phyloP scores from a whole-genome alignment of 2,797 vertebrate genomes.

The Neomorphus geoffroyi region DNA sequence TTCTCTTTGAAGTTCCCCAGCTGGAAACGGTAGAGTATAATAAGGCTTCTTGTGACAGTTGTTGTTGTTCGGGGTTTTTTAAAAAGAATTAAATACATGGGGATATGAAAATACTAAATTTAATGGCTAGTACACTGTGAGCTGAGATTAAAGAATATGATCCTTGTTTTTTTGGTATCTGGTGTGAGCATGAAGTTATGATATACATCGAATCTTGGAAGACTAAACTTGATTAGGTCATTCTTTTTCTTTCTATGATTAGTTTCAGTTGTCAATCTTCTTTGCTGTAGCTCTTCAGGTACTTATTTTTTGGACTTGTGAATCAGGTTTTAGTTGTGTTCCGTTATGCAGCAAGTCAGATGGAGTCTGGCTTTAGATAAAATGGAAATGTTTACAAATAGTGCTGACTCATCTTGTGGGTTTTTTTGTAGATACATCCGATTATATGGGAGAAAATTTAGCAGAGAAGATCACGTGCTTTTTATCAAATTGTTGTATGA shows the following conservation, averaged over 20 bases:
- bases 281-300: not conserved
- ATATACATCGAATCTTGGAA: not conserved
- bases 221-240: not conserved
- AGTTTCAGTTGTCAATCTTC: not conserved
- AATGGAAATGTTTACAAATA: not conserved
- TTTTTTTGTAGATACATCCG: constrained; percentile 88
- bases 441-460: constrained; percentile 96
- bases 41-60: not conserved
- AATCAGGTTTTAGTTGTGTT: not conserved
- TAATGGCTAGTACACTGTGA: not conserved
- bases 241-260: not conserved
- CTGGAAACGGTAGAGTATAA: not conserved
- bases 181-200: not conserved
- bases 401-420: not conserved
- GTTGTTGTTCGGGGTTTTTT: too few relatives aligned
- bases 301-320: not conserved
- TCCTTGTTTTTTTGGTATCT: not conserved
- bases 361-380: not conserved
- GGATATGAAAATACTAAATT: not conserved
- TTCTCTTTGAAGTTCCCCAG: not conserved
- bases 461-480: constrained; percentile 97
- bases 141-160: not conserved
- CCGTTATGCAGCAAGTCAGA: not conserved
- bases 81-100: not conserved
- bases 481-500: constrained; percentile 96